Evolutionary conservation across 2,888 invertebrate species (phyloP).

Genomic region (Adela reaumurella): DNA sequence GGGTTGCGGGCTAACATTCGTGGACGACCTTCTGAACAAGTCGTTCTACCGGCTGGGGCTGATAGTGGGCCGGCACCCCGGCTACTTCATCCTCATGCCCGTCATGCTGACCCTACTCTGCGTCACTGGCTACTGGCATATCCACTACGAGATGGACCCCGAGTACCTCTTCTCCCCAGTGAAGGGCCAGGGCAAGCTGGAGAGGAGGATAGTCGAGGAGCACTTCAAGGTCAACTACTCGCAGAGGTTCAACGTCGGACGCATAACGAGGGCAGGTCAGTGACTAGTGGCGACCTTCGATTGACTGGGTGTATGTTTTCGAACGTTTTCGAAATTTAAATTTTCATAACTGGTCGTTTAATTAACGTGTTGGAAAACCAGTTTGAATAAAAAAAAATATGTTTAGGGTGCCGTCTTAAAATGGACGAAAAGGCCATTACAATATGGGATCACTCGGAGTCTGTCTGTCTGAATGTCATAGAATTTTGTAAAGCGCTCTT

Average conservation of each 20-base stretch:
- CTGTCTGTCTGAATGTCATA: too few species aligned
- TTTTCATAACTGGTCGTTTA: too few species aligned
- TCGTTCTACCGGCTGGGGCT: conserved; percentile 79
- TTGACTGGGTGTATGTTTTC: too few species aligned
- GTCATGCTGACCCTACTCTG: conserved; percentile 74
- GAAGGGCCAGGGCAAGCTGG: conserved; percentile 79
- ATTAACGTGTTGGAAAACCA: too few species aligned
- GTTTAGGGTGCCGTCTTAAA: too few species aligned
- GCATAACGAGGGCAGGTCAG: conserved; percentile 83
- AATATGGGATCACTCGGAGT: too few species aligned
- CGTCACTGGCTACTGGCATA: conserved; percentile 82
- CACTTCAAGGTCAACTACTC: conserved; percentile 87
- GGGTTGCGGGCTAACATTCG: conserved; percentile 68
- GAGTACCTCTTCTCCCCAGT: conserved; percentile 90
- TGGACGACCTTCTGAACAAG: conserved; percentile 75
- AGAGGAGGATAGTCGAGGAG: conserved; percentile 76
- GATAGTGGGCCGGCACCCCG: conserved; percentile 76
- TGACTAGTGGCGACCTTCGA: too few species aligned
- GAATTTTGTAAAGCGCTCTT: too few species aligned
- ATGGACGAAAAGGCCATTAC: too few species aligned
- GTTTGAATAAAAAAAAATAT: too few species aligned
- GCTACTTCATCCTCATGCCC: conserved; percentile 87
- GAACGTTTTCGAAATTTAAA: too few species aligned
- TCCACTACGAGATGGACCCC: conserved; percentile 88
- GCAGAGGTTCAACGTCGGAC: conserved; percentile 77